Conservation (phyloP, 2,113 vertebrate genomes). For the Proterorhinus semilunaris region DNA sequence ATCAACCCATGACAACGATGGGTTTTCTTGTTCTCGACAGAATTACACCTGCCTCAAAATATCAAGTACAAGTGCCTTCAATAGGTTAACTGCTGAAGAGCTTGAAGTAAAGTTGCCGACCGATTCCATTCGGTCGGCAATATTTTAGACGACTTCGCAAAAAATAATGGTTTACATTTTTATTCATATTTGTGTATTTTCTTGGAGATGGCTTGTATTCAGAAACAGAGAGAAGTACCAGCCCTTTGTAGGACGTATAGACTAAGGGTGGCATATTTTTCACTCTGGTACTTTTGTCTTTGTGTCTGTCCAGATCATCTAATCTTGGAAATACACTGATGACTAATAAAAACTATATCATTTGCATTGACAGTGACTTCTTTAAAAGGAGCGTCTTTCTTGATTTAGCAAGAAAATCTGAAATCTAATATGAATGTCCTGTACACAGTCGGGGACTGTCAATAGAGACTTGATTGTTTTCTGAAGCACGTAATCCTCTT, state of each 20-base stretch:
- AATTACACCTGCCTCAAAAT: constrained; percentile 50
- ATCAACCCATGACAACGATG: constrained; percentile 24
- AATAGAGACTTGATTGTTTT: constrained; percentile 21
- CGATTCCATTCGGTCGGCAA: constrained; percentile 27
- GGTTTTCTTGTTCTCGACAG: constrained; percentile 30
- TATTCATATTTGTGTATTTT: neutral
- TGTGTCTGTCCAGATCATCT: too few relatives aligned
- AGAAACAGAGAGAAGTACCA: neutral
- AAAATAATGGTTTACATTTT: too few relatives aligned
- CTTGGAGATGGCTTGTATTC: neutral
- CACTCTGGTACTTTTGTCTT: too few relatives aligned
- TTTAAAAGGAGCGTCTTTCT: neutral
- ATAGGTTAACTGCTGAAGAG: constrained; percentile 59
- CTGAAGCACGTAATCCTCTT: constrained; percentile 49
- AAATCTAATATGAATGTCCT: neutral
- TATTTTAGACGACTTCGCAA: constrained; percentile 9
- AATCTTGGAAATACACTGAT: neutral
- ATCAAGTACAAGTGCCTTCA: constrained; percentile 74
- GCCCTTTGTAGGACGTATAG: too few relatives aligned
- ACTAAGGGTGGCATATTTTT: too few relatives aligned
- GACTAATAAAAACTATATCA: neutral
- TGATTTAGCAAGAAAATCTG: neutral
- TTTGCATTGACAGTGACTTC: constrained; percentile 20
- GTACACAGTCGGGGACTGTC: constrained; percentile 11
- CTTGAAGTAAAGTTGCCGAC: constrained; percentile 51